These are phyloP conservation scores for Exocentrus adspersus DNA, from an alignment of 2,888 invertebrate species.

Conservation along the genomic window DNA sequence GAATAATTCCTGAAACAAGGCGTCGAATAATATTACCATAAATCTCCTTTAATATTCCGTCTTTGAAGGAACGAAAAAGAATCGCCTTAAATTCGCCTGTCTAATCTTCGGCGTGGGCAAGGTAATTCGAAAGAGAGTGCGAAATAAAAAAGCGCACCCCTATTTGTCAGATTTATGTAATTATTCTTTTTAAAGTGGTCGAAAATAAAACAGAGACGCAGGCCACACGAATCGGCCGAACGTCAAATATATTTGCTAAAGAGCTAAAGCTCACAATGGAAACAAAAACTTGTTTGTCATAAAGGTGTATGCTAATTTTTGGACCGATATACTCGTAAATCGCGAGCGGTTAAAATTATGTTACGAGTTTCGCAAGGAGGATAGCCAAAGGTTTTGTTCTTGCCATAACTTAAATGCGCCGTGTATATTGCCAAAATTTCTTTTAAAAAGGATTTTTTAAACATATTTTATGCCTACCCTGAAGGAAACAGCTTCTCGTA, in stretches of 20 bases:
- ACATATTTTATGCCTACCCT: too few relatives aligned
- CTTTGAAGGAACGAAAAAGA: conserved; percentile 2
- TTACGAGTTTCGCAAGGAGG: background rate
- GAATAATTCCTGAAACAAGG: conserved; percentile 6
- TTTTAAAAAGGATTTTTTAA: too few relatives aligned
- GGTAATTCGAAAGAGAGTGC: conserved; percentile 1
- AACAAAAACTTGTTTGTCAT: conserved; percentile 42
- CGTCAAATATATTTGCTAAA: conserved; percentile 43
- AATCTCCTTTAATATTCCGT: conserved; percentile 14
- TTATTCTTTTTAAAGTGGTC: conserved; percentile 33
- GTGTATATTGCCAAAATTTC: too few relatives aligned
- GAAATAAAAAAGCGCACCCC: conserved; percentile 11
- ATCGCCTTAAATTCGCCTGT: background rate
- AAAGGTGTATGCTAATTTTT: conserved; percentile 35
- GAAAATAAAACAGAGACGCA: conserved; percentile 26
- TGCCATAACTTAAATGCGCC: background rate
- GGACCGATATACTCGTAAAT: conserved; percentile 18
- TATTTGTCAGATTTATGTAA: conserved; percentile 35
- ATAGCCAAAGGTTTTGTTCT: background rate
- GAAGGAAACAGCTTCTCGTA: too few relatives aligned
- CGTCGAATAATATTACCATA: conserved; percentile 15
- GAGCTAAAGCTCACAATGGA: conserved; percentile 33
- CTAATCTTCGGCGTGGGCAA: conserved; percentile 17
- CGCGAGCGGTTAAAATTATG: conserved; percentile 19
- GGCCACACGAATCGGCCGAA: conserved; percentile 24